Base-by-base conservation (phyloP, 2,797 vertebrate genomes). In the Coranthus polyacanthus region DNA sequence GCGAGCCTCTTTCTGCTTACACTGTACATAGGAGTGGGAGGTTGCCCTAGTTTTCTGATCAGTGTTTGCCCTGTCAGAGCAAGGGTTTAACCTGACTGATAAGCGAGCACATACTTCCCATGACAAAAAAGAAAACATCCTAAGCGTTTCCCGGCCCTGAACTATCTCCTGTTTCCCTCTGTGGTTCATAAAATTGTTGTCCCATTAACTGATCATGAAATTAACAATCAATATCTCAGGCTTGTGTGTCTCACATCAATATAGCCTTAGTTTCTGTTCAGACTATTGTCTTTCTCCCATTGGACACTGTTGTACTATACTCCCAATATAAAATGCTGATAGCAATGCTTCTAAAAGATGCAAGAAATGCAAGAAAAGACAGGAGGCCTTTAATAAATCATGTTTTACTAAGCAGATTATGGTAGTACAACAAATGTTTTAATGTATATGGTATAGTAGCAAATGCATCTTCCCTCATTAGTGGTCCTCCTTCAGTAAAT, bases 61-160 rank as follows among this genome's bases (percentile, higher is more conserved):
- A 68, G 57, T 77, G 80, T 87, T 90, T 88, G 73, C 67, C 81
- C 78, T 81, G 76, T 78, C 67, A 29, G 76, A 85, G 72, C 72
- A 47, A 81, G 58, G 74, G 50, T 88, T 89, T 83, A 80, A 89
- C 84, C 72, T 80, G 74, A 79, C 83, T 85, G 88, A 89, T 90
- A 90, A 90, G 86, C 52, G 3, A 59, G 29, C 86, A 76, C 75
- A 71, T 75, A 88, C 78, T 89, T 89, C 79, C 82, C 80, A 55
- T 80, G 71, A 61, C 16, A 69, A 70, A 73, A 42, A 56, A 55
- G 21, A 36, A 75, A 80, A 87, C 81, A 85, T 87, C 76, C 80
- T 57, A 66, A 82, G 50, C 34, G 32, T 41, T 43, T 62, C 47
- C 32, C 41, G 13, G 72, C 50, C 17, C 63, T 46, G 17, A 47